phyloP scores from a whole-genome alignment of 2,797 vertebrate genomes.

The Tokudaia tokunoshimensis region DNA sequence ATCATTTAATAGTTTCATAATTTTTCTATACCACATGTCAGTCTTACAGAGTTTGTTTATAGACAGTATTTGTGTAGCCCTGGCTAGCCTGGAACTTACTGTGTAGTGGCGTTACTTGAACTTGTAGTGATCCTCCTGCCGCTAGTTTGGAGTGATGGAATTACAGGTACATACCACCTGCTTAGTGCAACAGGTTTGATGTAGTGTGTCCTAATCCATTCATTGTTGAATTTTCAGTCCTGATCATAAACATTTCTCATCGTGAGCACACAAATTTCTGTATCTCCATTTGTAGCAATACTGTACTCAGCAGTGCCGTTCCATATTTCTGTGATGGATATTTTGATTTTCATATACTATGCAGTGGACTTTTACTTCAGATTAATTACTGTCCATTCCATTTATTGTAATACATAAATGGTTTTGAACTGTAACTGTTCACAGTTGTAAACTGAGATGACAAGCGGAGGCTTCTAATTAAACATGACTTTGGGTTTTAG shows the following conservation, averaged over 20 bases:
- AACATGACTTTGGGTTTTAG: constrained; percentile 84
- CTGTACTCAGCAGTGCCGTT: background rate
- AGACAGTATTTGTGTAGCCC: background rate
- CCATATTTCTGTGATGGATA: background rate
- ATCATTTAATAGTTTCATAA: background rate
- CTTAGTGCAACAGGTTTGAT: background rate
- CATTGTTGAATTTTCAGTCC: background rate
- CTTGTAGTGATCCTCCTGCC: background rate
- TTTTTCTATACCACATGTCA: background rate
- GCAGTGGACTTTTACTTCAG: background rate
- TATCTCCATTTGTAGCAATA: background rate
- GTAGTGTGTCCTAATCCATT: background rate
- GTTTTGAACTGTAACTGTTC: constrained; percentile 13
- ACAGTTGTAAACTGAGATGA: background rate
- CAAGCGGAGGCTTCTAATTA: background rate
- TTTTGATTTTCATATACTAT: background rate
- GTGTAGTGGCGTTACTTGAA: background rate
- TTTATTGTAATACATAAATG: background rate
- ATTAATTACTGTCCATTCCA: background rate
- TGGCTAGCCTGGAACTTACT: background rate
- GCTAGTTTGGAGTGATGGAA: background rate
- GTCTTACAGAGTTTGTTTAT: background rate
- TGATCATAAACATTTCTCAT: background rate
- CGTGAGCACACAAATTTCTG: background rate
- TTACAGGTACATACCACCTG: background rate